Evolutionary conservation across 2,113 vertebrate species (phyloP), one percentile per base, ranked within the genome.

Genomic region (Cyanoderma ruficeps): DNA sequence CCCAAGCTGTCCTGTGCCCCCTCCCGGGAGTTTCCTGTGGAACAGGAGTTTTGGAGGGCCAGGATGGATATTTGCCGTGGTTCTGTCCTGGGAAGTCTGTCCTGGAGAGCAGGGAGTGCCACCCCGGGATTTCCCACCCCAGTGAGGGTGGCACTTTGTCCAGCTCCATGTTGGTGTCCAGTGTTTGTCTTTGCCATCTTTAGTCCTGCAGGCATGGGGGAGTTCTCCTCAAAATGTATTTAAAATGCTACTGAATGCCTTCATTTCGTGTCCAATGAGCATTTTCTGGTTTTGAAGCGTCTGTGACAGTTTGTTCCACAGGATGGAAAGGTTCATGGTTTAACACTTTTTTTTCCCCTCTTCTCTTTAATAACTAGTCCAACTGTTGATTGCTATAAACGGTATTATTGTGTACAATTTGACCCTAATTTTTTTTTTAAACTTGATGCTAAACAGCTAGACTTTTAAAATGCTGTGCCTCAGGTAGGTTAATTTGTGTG

Each of bases 141-240:
- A 22, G 12, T 4, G n/a, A 10, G 52, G 7, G 5, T 11, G 13
- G 63, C 6, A 1, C 59, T n/a, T 59, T 5, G 3, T 39, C 63
- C 59, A 9, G 41, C 30, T 3, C 65, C 19, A 0, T 5, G 5
- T 5, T 15, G n/a, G 42, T 52, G 37, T 30, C 39, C 11, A 1
- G 0, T 19, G 22, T 9, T 41, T 69, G 60, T 23, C 56, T 41
- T 42, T 39, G 63, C 49, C 67, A 25, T 13, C 28, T 42, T 25
- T 4, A 13, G 11, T 47, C 47, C 64, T 68, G 59, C 63, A 30
- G 52, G 35, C 44, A 3, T 5, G 33, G 49, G 21, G 46, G 15
- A 24, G 30, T 42, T 21, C 33, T 83, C 46, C 33, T 83, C 46
- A 41, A 57, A 79, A 39, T 55, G 30, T 41, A 6, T 52, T 4